A percentile compares a stretch with the other conserved stretches of the same genome.
phyloP scores from a whole-genome alignment of 2,888 invertebrate genomes.

The Polietes domitor region DNA sequence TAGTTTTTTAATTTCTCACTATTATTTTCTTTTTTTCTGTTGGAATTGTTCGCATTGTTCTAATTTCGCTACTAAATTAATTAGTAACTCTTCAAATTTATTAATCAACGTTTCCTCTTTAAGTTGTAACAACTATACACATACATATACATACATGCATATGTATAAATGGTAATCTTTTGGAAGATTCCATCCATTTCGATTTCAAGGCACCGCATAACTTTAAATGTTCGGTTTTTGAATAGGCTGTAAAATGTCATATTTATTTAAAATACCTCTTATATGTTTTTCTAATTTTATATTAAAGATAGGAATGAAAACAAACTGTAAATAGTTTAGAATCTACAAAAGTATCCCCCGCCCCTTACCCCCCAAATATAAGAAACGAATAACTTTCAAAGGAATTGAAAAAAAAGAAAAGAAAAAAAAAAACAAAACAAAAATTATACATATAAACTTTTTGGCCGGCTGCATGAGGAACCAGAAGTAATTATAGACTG shows the following conservation, averaged over 20 bases:
- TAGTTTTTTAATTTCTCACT: conserved; percentile 39
- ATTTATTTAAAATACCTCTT: conserved; percentile 67
- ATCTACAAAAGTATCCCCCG: conserved; percentile 11
- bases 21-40: conserved; percentile 29
- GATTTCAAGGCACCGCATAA: conserved; percentile 10
- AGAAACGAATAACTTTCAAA: conserved; percentile 6
- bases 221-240: conserved; percentile 49
- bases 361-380: not conserved
- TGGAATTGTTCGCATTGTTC: conserved; percentile 3
- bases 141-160: not conserved
- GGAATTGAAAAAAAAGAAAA: too few species aligned
- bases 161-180: conserved; percentile 18
- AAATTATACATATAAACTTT: conserved; percentile 46
- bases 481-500: conserved; percentile 66
- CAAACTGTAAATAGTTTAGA: conserved; percentile 36
- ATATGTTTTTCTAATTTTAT: conserved; percentile 50
- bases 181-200: conserved; percentile 1
- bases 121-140: not conserved
- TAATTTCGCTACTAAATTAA: conserved; percentile 68
- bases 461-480: conserved; percentile 62
- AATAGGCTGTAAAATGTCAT: conserved; percentile 64
- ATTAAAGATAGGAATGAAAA: conserved; percentile 21
- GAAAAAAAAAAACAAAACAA: too few species aligned
- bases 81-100: conserved; percentile 68
- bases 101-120: conserved; percentile 19